Conservation (phyloP, 2,113 vertebrate genomes). For the Alosa alosa region DNA sequence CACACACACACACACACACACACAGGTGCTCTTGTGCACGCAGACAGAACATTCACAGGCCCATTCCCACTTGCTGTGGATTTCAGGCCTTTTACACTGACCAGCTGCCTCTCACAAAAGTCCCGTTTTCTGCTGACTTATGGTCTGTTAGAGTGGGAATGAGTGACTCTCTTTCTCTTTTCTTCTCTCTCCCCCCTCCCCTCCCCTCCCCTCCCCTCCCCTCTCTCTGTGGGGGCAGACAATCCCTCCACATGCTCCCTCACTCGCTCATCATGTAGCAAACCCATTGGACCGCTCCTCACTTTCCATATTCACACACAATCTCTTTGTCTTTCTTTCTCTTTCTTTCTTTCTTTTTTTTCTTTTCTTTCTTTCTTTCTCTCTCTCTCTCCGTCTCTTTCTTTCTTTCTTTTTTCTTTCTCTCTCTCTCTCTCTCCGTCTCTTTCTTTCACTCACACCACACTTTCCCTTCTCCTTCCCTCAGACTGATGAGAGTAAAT, state of each 20-base stretch:
- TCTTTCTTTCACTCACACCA: neutral
- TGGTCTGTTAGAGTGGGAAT: slow-evolving; percentile 13
- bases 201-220: neutral
- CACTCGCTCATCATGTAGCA: neutral
- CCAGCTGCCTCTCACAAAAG: slow-evolving; percentile 46
- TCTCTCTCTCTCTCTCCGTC: neutral
- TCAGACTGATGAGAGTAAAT: neutral
- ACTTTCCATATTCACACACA: neutral
- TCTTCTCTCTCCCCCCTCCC: neutral
- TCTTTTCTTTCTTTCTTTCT: neutral
- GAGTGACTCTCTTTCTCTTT: neutral
- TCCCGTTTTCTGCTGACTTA: slow-evolving; percentile 46
- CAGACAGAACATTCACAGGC: slow-evolving; percentile 41
- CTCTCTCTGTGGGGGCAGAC: neutral
- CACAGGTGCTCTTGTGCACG: neutral
- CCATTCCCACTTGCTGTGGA: slow-evolving; percentile 47
- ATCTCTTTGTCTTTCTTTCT: neutral
- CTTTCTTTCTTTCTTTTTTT: neutral
- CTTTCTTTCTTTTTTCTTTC: neutral
- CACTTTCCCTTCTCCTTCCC: neutral
- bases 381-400: neutral
- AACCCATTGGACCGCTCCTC: neutral
- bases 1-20: neutral
- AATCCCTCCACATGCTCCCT: neutral
- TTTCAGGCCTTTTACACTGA: slow-evolving; percentile 41